Evolutionary conservation across 2,113 vertebrate species (phyloP), one percentile per base, ranked within the genome.

Genomic region (Protobothrops flavoviridis): DNA sequence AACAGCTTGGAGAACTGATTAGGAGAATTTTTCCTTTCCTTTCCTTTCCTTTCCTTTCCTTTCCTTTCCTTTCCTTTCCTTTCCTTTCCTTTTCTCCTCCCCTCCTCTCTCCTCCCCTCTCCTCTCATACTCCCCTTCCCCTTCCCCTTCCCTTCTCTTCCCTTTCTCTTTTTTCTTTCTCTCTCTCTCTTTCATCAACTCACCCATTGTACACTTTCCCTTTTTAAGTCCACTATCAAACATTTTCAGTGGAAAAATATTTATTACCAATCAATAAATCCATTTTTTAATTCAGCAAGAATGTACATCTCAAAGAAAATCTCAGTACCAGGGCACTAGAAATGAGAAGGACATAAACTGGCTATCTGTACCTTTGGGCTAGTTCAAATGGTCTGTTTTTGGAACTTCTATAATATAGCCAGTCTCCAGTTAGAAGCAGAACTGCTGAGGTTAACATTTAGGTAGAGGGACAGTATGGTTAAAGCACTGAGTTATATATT

Each of bases 1-100:
- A 95, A 95, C 92, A 85, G 92, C 93, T 89, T 95, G 95, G 29
- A 39, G 1, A 69, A 69, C 92, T 94, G 92, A 91, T 87, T 87
- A 87, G 93, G 85, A 94, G 93, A 91, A 92, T 9, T 9, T 50
- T 48, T 48, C 45, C 45, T 48, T 48, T 48, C 45, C 45, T 45
- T 45, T 45, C 45, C 45, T 45, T 45, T 45, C 45, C 45, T 45
- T 45, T 45, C 45, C 45, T 45, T 45, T 45, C 45, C 45, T 45
- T 45, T 4, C 45, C 45, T 4, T 45, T 45, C 45, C 45, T 52
- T 9, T 9, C 50, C 50, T 55, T 56, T 1, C 55, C 39, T 39
- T 26, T 50, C 15, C 21, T 24, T 23, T 9, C 21, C 11, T 53
- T 53, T 45, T 45, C 45, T 4, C 5, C 5, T 45, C 45, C 45